Conservation (phyloP, 1,140 invertebrate species). For the Ceratitis capitata region DNA sequence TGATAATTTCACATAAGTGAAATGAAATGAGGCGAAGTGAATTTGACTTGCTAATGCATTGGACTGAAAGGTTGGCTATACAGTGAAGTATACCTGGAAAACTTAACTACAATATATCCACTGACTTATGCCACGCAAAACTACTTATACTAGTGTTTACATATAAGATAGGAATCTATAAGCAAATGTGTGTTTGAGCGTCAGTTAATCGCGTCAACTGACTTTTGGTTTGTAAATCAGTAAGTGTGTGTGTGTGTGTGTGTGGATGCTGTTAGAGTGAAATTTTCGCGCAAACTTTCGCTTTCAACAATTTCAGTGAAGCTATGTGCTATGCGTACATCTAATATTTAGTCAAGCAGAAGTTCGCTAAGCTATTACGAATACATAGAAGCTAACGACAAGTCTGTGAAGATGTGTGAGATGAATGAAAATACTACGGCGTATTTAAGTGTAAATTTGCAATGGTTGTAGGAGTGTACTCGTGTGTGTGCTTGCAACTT, state of each 20-base stretch:
- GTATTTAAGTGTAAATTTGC: too few relatives aligned
- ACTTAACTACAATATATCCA: not conserved
- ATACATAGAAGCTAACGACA: not conserved
- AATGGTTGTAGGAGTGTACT: too few relatives aligned
- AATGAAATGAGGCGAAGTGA: not conserved
- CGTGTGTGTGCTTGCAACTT: not conserved
- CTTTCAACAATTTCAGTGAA: not conserved
- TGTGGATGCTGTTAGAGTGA: too few relatives aligned
- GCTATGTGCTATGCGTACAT: too few relatives aligned
- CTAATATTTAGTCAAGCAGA: too few relatives aligned
- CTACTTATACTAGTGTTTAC: not conserved
- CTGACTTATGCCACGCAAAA: not conserved
- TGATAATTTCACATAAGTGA: not conserved
- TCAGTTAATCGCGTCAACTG: not conserved
- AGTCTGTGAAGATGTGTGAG: not conserved
- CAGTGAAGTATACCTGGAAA: too few relatives aligned
- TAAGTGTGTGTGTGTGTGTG: too few relatives aligned
- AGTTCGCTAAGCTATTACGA: too few relatives aligned
- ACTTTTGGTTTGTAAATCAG: too few relatives aligned
- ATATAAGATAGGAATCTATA: not conserved
- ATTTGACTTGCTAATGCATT: slow-evolving; percentile 1
- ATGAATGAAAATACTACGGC: not conserved
- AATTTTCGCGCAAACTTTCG: not conserved
- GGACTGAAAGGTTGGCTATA: not conserved
- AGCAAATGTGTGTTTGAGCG: not conserved